Percentiles rank a stretch among this genome's conserved stretches.
phyloP scores from a whole-genome alignment of 1,140 invertebrate genomes.

The Drosophila pallidifrons region DNA sequence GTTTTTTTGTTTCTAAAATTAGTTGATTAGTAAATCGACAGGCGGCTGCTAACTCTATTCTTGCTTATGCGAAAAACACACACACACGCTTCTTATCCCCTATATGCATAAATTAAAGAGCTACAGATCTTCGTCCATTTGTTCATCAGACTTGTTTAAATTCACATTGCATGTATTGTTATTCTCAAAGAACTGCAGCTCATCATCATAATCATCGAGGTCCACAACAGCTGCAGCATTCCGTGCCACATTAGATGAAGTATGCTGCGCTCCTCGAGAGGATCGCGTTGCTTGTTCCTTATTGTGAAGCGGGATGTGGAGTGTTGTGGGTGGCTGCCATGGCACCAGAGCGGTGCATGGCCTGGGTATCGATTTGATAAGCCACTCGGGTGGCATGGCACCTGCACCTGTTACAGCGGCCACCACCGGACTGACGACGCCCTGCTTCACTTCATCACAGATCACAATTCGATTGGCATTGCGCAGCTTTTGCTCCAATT shows the following conservation, averaged over 20 bases:
- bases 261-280: background rate
- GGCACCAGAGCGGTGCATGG: conserved; percentile 91
- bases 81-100: conserved; percentile 1
- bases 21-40: conserved; percentile 36
- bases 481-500: conserved; percentile 86
- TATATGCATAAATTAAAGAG: conserved; percentile 22
- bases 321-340: conserved; percentile 89
- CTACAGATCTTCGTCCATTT: conserved; percentile 83
- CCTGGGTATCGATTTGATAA: conserved; percentile 86
- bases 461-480: conserved; percentile 87
- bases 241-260: background rate
- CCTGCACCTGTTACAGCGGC: conserved; percentile 35
- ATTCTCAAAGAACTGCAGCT: conserved; percentile 75
- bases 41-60: conserved; percentile 27
- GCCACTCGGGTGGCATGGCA: conserved; percentile 68
- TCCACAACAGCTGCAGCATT: conserved; percentile 31
- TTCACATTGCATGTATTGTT: conserved; percentile 83
- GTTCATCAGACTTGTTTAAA: conserved; percentile 80
- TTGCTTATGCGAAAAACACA: conserved; percentile 14
- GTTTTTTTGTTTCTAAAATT: conserved; percentile 21
- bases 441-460: conserved; percentile 89
- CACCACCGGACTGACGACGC: conserved; percentile 86
- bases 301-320: conserved; percentile 86
- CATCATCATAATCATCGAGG: conserved; percentile 76
- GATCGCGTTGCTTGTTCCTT: conserved; percentile 32